Evolutionary conservation across 2,113 vertebrate genomes (phyloP).

Genomic region (Muscicapa adusta): DNA sequence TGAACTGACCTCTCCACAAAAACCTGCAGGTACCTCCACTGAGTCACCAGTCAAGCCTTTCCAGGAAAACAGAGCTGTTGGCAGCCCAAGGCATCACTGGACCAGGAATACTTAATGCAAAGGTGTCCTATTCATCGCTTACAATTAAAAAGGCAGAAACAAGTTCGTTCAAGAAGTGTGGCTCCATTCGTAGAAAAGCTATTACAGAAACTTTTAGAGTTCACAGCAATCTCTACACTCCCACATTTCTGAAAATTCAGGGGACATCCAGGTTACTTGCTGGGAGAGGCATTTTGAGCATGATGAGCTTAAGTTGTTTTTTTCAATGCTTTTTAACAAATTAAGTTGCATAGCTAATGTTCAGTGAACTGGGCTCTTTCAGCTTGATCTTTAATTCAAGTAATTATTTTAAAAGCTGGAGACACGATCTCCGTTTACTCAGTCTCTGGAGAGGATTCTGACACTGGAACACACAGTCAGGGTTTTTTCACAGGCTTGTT

Average conservation of each 20-base stretch:
- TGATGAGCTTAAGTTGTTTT: not conserved
- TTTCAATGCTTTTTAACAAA: conserved; percentile 43
- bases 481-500: not conserved
- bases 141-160: not conserved
- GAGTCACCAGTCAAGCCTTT: not conserved
- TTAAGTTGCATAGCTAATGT: conserved; percentile 18
- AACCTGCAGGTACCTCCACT: fast-evolving
- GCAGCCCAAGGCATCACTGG: not conserved
- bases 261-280: not conserved
- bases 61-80: not conserved
- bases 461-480: not conserved
- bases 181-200: not conserved
- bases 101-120: not conserved
- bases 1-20: not conserved
- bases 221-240: not conserved
- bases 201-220: not conserved
- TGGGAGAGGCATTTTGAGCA: not conserved
- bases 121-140: not conserved
- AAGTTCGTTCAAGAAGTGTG: not conserved
- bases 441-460: not conserved
- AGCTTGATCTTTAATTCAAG: not conserved
- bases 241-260: not conserved
- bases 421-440: not conserved
- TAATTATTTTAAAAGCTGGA: conserved; percentile 58
- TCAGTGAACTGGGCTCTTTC: conserved; percentile 24